Evolutionary conservation across 2,888 invertebrate genomes (phyloP).

Genomic region (Aleiodes alternator): DNA sequence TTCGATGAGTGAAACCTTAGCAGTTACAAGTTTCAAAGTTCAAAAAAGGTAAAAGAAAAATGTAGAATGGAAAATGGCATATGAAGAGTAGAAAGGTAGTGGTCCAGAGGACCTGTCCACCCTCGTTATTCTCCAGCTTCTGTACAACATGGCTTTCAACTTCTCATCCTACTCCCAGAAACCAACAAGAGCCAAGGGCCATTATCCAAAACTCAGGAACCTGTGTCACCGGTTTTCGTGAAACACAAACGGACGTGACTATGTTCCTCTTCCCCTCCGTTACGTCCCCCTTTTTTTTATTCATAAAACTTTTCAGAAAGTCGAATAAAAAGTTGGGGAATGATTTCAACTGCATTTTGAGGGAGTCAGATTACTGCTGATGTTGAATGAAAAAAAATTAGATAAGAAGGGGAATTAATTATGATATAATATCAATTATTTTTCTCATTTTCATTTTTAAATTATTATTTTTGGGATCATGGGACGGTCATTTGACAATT

Average conservation of each 20-base stretch:
- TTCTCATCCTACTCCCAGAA: constrained; percentile 15
- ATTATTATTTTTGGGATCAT: no score
- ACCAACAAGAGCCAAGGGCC: constrained; percentile 32
- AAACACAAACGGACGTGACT: constrained; percentile 34
- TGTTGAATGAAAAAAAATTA: no score
- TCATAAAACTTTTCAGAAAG: background rate
- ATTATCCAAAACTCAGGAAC: constrained; percentile 32
- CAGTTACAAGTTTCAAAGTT: no score
- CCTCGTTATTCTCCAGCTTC: constrained; percentile 33
- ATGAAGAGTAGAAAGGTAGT: constrained; percentile 21
- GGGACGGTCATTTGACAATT: no score
- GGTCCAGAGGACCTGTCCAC: constrained; percentile 31
- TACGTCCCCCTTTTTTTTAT: constrained; percentile 2
- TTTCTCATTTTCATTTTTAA: no score
- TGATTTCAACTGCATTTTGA: background rate
- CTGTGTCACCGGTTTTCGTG: constrained; percentile 33
- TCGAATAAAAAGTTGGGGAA: constrained; percentile 10
- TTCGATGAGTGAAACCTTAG: background rate
- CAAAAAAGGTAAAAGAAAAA: background rate
- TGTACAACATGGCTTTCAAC: constrained; percentile 32
- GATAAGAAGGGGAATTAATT: no score
- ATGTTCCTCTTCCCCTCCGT: background rate
- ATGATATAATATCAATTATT: no score
- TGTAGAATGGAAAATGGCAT: background rate
- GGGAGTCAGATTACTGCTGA: no score